Base-by-base conservation (phyloP, 2,888 invertebrate genomes). In the Eulithis testata region DNA sequence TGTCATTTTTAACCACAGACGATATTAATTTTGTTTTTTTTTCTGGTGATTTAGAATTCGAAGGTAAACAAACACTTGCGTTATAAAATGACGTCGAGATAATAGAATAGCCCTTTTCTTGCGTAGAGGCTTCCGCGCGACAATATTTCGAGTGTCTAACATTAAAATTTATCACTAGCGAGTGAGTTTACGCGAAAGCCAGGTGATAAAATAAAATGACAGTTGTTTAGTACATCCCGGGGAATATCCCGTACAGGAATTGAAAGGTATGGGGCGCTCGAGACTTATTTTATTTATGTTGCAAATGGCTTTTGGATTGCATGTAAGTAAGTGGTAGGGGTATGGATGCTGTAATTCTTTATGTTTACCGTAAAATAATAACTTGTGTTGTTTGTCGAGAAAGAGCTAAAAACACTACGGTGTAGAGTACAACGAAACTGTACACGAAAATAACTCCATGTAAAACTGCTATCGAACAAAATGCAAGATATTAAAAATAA, bases 131-230 rank as follows among this genome's bases (percentile, higher is more conserved):
- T 52, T 21, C 9, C 8, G 72, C 78, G 82, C 85, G 89, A 90
- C 90, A 90, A 89, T 92, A 92, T 90, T 88, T 91, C 86, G 85
- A 76, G 71, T 73, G 77, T 73, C 79, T 72, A 66, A 82, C 92
- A 92, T 93, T 93, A 93, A 93, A 92, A 92, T 93, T 92, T 90
- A 93, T 91, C 87, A 86, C 89, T 81, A 84, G 80, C 84, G 81
- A 82, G 84, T 78, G 88, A 89, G 85, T 91, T 89, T 90, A 90
- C 90, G 86, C 82, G 84, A 81, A 88, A 91, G 89, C 88, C 86
- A 75, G 90, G 92, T 88, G 88, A 91, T 92, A 92, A 93, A 93
- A 92, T 91, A 92, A 91, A 91, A 92, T 91, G 92, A 91, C 92
- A 91, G 90, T 93, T 92, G 92, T 92, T 93, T 93, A 93, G 90